phyloP scores from a whole-genome alignment of 2,797 vertebrate genomes.

The Ptychobarbus kaznakovi region DNA sequence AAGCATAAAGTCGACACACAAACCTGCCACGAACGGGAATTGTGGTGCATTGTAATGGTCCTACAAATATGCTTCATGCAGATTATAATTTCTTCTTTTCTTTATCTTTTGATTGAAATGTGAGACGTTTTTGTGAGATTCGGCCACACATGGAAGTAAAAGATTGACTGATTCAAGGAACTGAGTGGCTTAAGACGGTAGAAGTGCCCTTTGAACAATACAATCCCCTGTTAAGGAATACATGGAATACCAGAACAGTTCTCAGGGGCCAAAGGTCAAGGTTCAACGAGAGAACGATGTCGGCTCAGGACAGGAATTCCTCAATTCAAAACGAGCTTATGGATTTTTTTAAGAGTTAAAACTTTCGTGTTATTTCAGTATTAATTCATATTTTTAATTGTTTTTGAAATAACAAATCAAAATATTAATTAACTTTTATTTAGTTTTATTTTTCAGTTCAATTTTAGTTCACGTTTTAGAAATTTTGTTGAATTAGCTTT shows the following conservation, averaged over 20 bases:
- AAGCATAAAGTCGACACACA: not conserved
- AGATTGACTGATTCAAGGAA: not conserved
- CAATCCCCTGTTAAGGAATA: not conserved
- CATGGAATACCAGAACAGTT: not conserved
- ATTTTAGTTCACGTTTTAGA: not conserved
- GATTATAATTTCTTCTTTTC: not conserved
- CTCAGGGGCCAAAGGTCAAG: not conserved
- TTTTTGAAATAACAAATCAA: not conserved
- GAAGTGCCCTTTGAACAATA: slow-evolving; percentile 7
- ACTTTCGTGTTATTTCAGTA: not conserved
- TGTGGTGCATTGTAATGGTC: too few relatives aligned
- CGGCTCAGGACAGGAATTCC: not conserved
- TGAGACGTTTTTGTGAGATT: slow-evolving; percentile 40
- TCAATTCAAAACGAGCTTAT: not conserved
- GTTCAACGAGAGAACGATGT: not conserved
- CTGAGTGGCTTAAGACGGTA: not conserved
- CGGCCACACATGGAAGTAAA: not conserved
- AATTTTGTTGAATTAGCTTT: too few relatives aligned
- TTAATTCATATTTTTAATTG: not conserved
- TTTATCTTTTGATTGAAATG: slow-evolving; percentile 28
- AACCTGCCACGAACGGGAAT: not conserved
- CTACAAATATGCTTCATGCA: not conserved
- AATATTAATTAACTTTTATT: not conserved
- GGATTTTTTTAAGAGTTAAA: not conserved
- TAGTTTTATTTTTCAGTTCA: not conserved